Evolutionary conservation across 2,888 invertebrate species (phyloP), one percentile per base, ranked within the genome.

Genomic region (Apantesis nais): DNA sequence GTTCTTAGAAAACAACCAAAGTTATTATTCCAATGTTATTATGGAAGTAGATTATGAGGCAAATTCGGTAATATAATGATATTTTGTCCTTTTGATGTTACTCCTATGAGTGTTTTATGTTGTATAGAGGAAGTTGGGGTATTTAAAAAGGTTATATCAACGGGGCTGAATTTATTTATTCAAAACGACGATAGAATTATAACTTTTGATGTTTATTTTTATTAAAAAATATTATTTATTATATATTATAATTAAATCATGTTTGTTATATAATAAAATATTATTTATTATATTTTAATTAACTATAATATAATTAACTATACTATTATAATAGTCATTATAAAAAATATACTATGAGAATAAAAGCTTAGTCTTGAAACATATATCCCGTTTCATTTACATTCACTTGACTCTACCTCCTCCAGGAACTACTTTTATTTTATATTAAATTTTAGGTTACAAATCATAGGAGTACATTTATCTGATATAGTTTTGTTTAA

Each of bases 1-100:
- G 16, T 68, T 65, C 72, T 70, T 64, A 77, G 64, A 68, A 66
- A 64, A 64, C 29, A 48, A 48, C 29, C 12, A 31, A 29, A 58
- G 29, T 58, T 29, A 58, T 58, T 14, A 29, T 58, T 58, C 16
- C 29, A 58, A 58, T 58, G 29, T 58, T 58, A 58, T 58, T 58
- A 11, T 58, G 29, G 14, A 29, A 29, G 25, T 58, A 14, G 58
- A 16, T 58, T 58, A 55, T 55, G 29, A 58, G 58, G 16, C 29
- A 16, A n/a, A n/a, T 52, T 52, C 48, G n/a, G 9, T n/a, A 22
- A 52, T 52, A n/a, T n/a, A 52, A 52, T 52, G n/a, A n/a, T 11
- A n/a, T 52, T 52, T 52, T 52, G n/a, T 52, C 22, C n/a, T 11
- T n/a, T 52, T 52, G n/a, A 0, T n/a, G 7, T 4, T 8, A n/a